Evolutionary conservation across 2,888 invertebrate species (phyloP), one percentile per base, ranked within the genome.

Genomic region (Acrobeloides nanus): DNA sequence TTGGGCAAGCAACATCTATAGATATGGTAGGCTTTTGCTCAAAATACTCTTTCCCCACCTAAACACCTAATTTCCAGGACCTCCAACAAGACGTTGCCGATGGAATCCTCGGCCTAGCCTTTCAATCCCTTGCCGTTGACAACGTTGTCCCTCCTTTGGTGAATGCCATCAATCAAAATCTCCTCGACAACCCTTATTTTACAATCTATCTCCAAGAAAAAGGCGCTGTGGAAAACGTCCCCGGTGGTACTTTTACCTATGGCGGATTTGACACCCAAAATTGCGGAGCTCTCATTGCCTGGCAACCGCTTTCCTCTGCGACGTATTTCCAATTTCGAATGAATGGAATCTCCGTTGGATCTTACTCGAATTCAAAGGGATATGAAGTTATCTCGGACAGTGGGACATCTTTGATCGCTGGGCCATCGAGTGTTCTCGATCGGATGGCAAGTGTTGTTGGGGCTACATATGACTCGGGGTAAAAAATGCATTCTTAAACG

Each of bases 41-140:
- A n/a, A 35, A 45, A 29, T 41, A 53, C 20, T 20, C 27, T 32
- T 26, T 55, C 12, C 54, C 53, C 12, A 54, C 31, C 15, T 26
- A 35, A n/a, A 26, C 39, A 4, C 26, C 24, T 12, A 41, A 50
- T 21, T 27, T 42, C 6, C 10, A 27, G 15, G 18, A 24, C 44
- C 35, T 51, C 43, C 33, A 29, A 20, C 32, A 51, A 46, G 57
- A 61, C 29, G 56, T 59, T 17, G 52, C 51, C 47, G 61, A 61
- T 41, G 61, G 61, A 44, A 65, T 65, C 48, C 62, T 65, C 53
- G 60, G 60, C 54, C 83, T 95, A 82, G 92, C 53, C 3, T 61
- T 61, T 53, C 33, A 52, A 32, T 52, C 55, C 12, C 51, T 63
- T 29, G 61, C 61, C 17, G 63, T 63, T 37, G 60, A n/a, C n/a